Base-by-base conservation (phyloP, 37 sponge, comb jelly and placozoan genomes). In the Spongilla lacustris region DNA sequence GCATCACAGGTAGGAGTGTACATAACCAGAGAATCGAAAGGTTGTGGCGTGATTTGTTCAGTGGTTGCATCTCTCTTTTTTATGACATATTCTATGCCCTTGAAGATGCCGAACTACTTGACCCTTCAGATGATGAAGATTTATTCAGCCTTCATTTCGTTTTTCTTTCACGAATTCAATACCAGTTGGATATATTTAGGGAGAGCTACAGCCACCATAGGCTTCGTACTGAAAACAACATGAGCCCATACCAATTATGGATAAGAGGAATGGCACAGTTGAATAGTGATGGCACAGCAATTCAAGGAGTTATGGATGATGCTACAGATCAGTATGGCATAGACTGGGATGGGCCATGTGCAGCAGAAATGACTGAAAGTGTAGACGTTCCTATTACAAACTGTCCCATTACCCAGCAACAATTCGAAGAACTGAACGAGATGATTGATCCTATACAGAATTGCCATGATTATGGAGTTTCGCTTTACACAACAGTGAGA, bases 1-100 rank as follows among this genome's bases (percentile, higher is more conserved):
- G 69, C n/a, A 91, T 90, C 34, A 81, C 86, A 30, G 87, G 91
- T 0, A 30, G 86, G 22, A 90, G 91, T 33, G 76, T 76, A 26
- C 76, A 76, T 35, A 76, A 76, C 23, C 76, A 76, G 12, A 8
- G 76, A 21, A 76, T 76, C 5, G 78, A 77, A 10, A 23, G 78
- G n/a, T 37, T 77, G 48, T 77, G 78, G 78, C 48, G 76, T 6
- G 76, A 76, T 35, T 4, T 76, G 33, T 76, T 76, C 23, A 8
- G 48, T 36, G 76, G 36, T 0, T 76, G 76, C 21, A 21, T 72
- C 9, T 32, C 30, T 31, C 19, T 32, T 1, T 72, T 72, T 31
- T 72, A 72, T 31, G 5, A 69, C 10, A 3, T 69, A 4, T 69
- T 69, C 8, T 69, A 72, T 31, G 30, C 28, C 1, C 1, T 72